Base-by-base conservation (phyloP, 2,888 invertebrate species). In the Eristalis tenax region DNA sequence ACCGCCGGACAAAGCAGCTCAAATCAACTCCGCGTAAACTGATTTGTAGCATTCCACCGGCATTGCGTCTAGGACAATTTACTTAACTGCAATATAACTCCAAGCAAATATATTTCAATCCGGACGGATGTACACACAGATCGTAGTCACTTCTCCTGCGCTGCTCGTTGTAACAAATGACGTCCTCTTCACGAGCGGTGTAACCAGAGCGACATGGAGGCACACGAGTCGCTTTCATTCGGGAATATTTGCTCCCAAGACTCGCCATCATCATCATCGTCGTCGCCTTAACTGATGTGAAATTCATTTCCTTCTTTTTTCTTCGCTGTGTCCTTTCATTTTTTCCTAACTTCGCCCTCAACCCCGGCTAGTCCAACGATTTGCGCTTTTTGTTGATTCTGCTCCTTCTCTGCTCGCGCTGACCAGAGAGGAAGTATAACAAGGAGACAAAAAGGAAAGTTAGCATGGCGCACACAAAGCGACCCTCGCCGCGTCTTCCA, bases 151-250 rank as follows among this genome's bases (percentile, higher is more conserved):
- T 78, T 69, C 78, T 57, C 61, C 78, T 70, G 61, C 26, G 74
- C 43, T 78, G 78, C 63, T 68, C 78, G 64, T 78, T 71, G 78
- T 86, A 83, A 86, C 86, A 86, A 86, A 86, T 86, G 86, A 71
- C 74, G 74, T 83, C 70, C 82, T 82, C 66, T 75, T 75, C 75
- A 78, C 56, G 61, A 18, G 43, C 70, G 65, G 61, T 82, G 74
- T 82, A 78, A 82, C 82, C 78, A 86, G 59, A 64, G 69, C 65
- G 85, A 82, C 81, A 74, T 74, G 77, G 66, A 74, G 66, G 79
- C 82, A 78, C 61, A 75, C 70, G 61, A 6, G 77, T 18, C 56
- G 57, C 26, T 23, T 38, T 2, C 64, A 15, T 56, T 61, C 38
- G 65, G 68, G 71, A 66, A 76, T 56, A 66, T 81, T 64, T 61